phyloP scores from a whole-genome alignment of 2,113 vertebrate genomes.

The Lanius collurio region DNA sequence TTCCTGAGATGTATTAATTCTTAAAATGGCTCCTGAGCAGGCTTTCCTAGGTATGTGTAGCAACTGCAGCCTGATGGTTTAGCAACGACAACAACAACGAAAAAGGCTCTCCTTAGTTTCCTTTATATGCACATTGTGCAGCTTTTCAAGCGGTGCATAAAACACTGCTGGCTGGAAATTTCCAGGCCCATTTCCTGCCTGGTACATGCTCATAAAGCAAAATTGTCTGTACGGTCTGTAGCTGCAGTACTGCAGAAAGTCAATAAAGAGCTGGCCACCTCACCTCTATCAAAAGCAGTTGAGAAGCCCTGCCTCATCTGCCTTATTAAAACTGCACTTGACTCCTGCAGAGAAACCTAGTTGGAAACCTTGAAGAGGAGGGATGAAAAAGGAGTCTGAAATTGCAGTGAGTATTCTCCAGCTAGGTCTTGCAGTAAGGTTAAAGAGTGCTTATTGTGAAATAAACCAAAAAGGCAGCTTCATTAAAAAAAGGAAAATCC shows the following conservation, averaged over 20 bases:
- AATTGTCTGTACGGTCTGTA: not conserved
- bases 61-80: not conserved
- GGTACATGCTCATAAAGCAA: conserved; percentile 54
- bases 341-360: conserved; percentile 30
- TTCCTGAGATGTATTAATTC: conserved; percentile 10
- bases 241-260: conserved; percentile 59
- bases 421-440: conserved; percentile 21
- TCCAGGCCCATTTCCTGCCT: conserved; percentile 63
- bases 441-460: conserved; percentile 15
- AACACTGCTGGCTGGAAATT: conserved; percentile 51
- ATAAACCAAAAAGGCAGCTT: conserved; percentile 1
- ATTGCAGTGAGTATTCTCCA: conserved; percentile 47
- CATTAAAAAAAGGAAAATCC: not conserved
- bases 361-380: conserved; percentile 29
- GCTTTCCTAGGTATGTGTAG: not conserved
- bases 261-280: conserved; percentile 60
- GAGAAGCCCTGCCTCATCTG: conserved; percentile 49
- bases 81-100: not conserved
- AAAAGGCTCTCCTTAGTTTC: conserved; percentile 32
- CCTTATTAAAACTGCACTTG: conserved; percentile 49
- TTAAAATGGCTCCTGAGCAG: conserved; percentile 60
- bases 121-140: conserved; percentile 26
- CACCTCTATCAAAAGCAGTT: conserved; percentile 57
- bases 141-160: conserved; percentile 50
- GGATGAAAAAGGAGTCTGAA: conserved; percentile 33